phyloP scores from a whole-genome alignment of 1,140 invertebrate species.

The Cepaea nemoralis region DNA sequence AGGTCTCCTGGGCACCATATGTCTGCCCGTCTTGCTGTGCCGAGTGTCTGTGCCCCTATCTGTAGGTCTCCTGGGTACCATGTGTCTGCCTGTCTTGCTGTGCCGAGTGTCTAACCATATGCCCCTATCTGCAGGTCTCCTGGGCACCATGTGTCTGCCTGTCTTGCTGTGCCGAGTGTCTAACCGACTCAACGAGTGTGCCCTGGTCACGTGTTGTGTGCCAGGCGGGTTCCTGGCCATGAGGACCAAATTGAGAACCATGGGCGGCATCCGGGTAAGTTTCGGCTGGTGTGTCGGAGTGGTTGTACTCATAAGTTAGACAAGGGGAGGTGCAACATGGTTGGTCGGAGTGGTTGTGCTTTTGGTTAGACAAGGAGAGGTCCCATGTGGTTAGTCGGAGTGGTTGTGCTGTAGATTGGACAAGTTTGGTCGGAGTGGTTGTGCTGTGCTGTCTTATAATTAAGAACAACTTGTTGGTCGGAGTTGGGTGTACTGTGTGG shows the following conservation, averaged over 20 bases:
- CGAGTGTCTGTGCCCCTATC: constrained; percentile 17
- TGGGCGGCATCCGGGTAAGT: constrained; percentile 55
- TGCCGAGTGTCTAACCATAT: constrained; percentile 40
- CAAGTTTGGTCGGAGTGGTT: too few relatives aligned
- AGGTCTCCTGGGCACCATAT: constrained; percentile 47
- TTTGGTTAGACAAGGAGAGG: too few relatives aligned
- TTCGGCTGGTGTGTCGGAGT: too few relatives aligned
- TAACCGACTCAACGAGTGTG: constrained; percentile 48
- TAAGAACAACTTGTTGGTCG: too few relatives aligned
- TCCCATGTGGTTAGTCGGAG: too few relatives aligned
- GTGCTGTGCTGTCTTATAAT: too few relatives aligned
- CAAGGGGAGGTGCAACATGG: too few relatives aligned
- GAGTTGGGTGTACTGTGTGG: too few relatives aligned
- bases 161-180: constrained; percentile 47
- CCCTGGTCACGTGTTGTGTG: constrained; percentile 51
- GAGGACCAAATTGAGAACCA: constrained; percentile 52
- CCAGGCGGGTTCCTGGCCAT: constrained; percentile 44
- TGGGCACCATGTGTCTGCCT: constrained; percentile 45
- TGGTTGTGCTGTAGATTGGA: too few relatives aligned
- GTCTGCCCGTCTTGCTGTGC: constrained; percentile 48
- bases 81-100: constrained; percentile 48
- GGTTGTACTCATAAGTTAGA: too few relatives aligned
- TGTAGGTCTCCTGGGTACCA: constrained; percentile 46
- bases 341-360: too few relatives aligned
- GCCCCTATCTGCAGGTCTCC: constrained; percentile 43